A percentile compares a stretch with the other conserved stretches of the same genome.
Evolutionary conservation across 1,140 invertebrate genomes (phyloP).

Genomic region (Lucilia sericata): DNA sequence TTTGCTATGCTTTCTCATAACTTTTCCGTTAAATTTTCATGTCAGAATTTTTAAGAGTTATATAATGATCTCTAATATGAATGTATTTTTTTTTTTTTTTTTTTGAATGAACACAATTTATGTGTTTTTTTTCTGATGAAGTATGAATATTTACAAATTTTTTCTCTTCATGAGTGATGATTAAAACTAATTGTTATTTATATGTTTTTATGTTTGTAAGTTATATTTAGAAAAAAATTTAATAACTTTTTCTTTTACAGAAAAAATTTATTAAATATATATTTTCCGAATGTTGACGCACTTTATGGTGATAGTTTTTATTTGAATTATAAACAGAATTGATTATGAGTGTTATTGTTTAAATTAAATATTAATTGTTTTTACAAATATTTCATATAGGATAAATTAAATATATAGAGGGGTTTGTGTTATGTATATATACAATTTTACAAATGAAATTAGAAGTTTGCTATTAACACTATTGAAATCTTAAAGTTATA

Average conservation of each 20-base stretch:
- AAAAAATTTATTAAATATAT: neutral
- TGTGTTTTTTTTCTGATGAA: neutral
- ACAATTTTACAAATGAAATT: conserved; percentile 35
- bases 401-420: neutral
- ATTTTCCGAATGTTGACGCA: conserved; percentile 45
- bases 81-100: neutral
- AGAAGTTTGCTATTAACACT: neutral
- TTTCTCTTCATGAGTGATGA: neutral
- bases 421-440: neutral
- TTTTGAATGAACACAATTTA: conserved; percentile 28
- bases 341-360: no score
- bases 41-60: neutral
- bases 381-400: neutral
- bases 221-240: neutral
- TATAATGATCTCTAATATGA: neutral
- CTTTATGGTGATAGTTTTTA: conserved; percentile 30
- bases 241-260: neutral
- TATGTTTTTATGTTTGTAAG: neutral
- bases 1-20: neutral
- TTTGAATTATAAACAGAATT: neutral
- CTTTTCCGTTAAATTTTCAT: no score
- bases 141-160: neutral
- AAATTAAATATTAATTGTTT: neutral
- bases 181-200: neutral
- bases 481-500: conserved; percentile 1